phyloP scores from a whole-genome alignment of 2,113 vertebrate genomes.

The Vulpes vulpes region DNA sequence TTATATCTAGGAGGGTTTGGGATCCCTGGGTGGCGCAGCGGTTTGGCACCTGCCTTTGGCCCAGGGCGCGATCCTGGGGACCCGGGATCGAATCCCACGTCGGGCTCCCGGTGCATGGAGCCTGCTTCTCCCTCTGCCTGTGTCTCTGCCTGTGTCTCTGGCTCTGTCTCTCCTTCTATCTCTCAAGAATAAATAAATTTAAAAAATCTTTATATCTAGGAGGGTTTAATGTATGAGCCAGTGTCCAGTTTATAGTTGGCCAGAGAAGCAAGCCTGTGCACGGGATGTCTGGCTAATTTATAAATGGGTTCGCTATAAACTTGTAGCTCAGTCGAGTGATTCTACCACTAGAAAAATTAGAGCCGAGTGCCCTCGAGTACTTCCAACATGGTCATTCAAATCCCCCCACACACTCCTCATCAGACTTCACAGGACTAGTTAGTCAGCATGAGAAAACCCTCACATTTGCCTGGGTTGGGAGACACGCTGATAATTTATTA shows the following conservation, averaged over 20 bases:
- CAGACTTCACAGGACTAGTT: neutral
- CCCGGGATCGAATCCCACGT: too few relatives aligned
- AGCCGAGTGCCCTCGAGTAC: neutral
- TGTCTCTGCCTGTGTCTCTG: too few relatives aligned
- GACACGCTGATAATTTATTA: neutral
- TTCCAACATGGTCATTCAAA: neutral
- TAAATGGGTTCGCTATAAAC: neutral
- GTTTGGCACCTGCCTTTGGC: too few relatives aligned
- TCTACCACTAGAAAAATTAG: neutral
- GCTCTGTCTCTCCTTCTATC: too few relatives aligned
- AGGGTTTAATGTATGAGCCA: neutral
- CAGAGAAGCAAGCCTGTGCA: neutral
- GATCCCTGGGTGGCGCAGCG: too few relatives aligned
- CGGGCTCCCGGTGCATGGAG: too few relatives aligned
- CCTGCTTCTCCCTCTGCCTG: too few relatives aligned
- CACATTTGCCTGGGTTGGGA: neutral
- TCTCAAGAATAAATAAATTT: too few relatives aligned
- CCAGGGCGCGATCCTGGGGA: too few relatives aligned
- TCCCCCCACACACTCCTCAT: neutral
- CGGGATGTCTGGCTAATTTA: neutral
- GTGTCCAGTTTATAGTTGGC: neutral
- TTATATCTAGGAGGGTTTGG: neutral
- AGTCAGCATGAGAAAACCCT: neutral
- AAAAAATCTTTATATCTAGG: neutral
- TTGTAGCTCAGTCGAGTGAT: neutral